A percentile compares a stretch with the other conserved stretches of the same genome.
Conservation (phyloP, 1,140 invertebrate species). For the Campoletis sonorensis region DNA sequence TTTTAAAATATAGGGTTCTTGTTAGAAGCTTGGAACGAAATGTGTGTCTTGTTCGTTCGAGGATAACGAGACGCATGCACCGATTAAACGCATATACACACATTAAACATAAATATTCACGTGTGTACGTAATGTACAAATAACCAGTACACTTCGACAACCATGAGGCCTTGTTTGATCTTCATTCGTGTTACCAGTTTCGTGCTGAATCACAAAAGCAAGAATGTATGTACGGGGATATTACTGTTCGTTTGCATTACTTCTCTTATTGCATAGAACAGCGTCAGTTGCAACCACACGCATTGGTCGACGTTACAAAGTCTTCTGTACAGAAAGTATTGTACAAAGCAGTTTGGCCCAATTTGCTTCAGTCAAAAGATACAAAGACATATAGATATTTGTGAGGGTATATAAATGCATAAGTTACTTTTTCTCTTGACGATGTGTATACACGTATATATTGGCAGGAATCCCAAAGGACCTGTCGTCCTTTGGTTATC, state of each 20-base stretch:
- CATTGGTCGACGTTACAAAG: not conserved
- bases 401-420: no score
- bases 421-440: constrained; percentile 2
- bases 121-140: not conserved
- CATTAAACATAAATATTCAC: no score
- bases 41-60: constrained; percentile 15
- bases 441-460: not conserved
- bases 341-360: not conserved
- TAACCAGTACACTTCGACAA: not conserved
- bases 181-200: not conserved
- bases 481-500: constrained; percentile 15
- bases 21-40: constrained; percentile 16
- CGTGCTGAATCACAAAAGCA: not conserved
- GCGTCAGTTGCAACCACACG: not conserved
- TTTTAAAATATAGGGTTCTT: not conserved
- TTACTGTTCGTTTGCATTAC: constrained; percentile 9
- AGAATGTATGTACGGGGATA: not conserved
- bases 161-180: constrained; percentile 31
- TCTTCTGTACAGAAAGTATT: not conserved
- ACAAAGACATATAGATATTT: not conserved
- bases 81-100: not conserved
- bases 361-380: not conserved
- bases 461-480: not conserved
- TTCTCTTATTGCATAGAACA: constrained; percentile 10
- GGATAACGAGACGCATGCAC: not conserved